Percentiles rank a stretch among this genome's conserved stretches.
Conservation (phyloP, 2,797 vertebrate genomes). For the Sebastes paucispinis region DNA sequence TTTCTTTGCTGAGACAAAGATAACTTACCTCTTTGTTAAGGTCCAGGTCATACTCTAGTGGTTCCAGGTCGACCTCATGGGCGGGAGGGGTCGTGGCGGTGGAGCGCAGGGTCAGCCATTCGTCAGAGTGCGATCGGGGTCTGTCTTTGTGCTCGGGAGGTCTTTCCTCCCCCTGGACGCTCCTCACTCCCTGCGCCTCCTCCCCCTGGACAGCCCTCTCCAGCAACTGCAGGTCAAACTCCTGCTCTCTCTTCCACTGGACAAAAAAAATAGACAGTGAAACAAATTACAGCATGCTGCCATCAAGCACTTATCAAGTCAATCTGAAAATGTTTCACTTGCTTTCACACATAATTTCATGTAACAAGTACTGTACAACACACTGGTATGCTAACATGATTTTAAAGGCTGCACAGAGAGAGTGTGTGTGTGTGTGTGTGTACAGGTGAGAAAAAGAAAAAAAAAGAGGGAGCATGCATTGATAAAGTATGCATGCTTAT, state of each 20-base stretch:
- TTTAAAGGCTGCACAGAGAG: background rate
- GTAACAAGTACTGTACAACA: slow-evolving; percentile 1
- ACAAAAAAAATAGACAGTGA: slow-evolving; percentile 50
- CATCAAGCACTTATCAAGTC: background rate
- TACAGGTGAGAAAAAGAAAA: slow-evolving; percentile 20
- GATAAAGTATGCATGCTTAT: slow-evolving; percentile 48
- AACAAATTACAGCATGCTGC: slow-evolving; percentile 20
- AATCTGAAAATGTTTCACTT: slow-evolving; percentile 33
- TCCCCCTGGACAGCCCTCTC: slow-evolving; percentile 90
- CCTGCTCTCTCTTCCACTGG: slow-evolving; percentile 98
- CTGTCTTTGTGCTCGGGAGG: slow-evolving; percentile 85
- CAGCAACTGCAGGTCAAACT: slow-evolving; percentile 98
- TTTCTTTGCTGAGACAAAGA: background rate
- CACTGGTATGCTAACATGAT: background rate
- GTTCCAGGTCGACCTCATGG: slow-evolving; percentile 89
- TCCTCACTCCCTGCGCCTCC: slow-evolving; percentile 86
- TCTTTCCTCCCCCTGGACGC: slow-evolving; percentile 89
- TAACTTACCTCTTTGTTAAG: slow-evolving; percentile 91
- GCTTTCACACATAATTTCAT: slow-evolving; percentile 11
- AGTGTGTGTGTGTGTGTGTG: background rate
- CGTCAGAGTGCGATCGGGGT: slow-evolving; percentile 88
- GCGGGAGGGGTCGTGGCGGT: slow-evolving; percentile 77
- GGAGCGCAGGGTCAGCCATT: slow-evolving; percentile 88
- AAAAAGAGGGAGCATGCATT: slow-evolving; percentile 51
- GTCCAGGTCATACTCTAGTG: slow-evolving; percentile 92